These are phyloP conservation scores for Dasysyrphus albostriatus DNA, from an alignment of 2,888 invertebrate species.

Conservation along the genomic window DNA sequence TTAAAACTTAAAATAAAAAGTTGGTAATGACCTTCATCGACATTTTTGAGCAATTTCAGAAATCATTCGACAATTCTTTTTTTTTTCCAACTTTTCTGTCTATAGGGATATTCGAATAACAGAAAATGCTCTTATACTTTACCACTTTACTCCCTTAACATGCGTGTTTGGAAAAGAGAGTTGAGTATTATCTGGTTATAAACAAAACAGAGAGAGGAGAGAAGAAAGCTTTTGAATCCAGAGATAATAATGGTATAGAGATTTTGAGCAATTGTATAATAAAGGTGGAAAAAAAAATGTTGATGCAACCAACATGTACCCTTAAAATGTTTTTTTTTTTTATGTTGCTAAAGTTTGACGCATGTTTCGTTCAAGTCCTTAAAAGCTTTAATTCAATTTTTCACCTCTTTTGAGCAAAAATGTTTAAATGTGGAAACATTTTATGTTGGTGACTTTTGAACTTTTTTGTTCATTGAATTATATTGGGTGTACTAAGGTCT, in stretches of 20 bases:
- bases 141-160: background rate
- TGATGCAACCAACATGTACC: background rate
- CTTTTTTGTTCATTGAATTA: background rate
- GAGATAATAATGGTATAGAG: background rate
- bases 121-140: background rate
- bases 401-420: conserved; percentile 12
- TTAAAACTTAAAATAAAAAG: background rate
- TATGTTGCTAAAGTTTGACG: background rate
- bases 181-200: background rate
- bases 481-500: background rate
- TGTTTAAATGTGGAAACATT: background rate
- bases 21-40: background rate
- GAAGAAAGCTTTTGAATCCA: background rate
- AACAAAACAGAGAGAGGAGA: background rate
- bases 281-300: background rate
- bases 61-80: background rate
- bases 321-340: background rate
- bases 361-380: background rate
- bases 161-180: background rate
- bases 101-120: background rate
- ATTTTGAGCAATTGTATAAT: background rate
- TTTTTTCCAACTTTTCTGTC: background rate
- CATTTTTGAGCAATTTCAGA: background rate
- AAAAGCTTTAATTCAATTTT: background rate
- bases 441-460: background rate